Base-by-base conservation (phyloP, 2,888 invertebrate species). In the Drosophila fulvimacula region DNA sequence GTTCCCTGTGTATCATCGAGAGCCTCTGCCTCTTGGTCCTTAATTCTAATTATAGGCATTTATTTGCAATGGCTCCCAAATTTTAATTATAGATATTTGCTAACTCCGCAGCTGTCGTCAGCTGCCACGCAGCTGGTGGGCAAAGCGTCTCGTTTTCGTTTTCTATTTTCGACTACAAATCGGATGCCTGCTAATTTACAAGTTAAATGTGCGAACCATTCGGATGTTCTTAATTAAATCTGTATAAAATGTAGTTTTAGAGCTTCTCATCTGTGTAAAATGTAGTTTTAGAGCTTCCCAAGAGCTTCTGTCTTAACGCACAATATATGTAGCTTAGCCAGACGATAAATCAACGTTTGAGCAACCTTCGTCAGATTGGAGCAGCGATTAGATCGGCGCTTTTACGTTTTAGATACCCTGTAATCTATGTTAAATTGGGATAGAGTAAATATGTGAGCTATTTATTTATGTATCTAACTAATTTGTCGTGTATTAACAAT, bases 131-230 rank as follows among this genome's bases (percentile, higher is more conserved):
- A 68, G 76, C 82, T 82, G 82, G 81, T 81, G 81, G 69, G 66
- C 68, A 52, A n/a, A 42, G 49, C 75, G 39, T 60, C 36, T 67
- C 60, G 62, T 58, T 72, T 64, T 78, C 67, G 41, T 65, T 75
- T 77, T 69, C 73, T 73, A 57, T 60, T 74, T 62, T 58, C 42
- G 38, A 52, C 38, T 59, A 39, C 42, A 34, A 56, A 51, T 53
- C 49, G 46, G 24, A 13, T 13, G 56, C 41, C 42, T 24, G 63
- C 71, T 81, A 89, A 83, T 83, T 83, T 89, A 86, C 90, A 88
- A 89, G 70, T 89, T 75, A 85, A 84, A 89, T 88, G 63, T 82
- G 72, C 55, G 56, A 42, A 19, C 34, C 52, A 19, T 56, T 59
- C 46, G 49, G 62, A 58, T 79, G 70, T 36, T 68, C 68, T 73